A percentile compares a stretch with the other conserved stretches of the same genome.
phyloP scores from a whole-genome alignment of 1,140 invertebrate species.

The Cherax quadricarinatus region DNA sequence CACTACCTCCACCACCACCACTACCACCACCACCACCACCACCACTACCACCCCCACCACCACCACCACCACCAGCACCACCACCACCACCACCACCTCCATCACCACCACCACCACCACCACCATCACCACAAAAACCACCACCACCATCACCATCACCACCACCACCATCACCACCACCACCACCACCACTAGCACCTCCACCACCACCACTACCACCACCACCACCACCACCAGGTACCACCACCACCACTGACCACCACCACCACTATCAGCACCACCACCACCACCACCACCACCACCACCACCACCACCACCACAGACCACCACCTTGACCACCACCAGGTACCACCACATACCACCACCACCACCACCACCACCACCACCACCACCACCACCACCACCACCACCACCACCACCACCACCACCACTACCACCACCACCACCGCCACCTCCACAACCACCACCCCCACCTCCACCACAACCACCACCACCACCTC shows the following conservation, averaged over 20 bases:
- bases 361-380: too few relatives aligned
- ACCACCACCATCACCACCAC: conserved; percentile 1
- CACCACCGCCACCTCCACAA: not conserved
- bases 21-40: too few relatives aligned
- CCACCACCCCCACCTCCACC: not conserved
- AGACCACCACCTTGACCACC: too few relatives aligned
- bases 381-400: not conserved
- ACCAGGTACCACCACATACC: too few relatives aligned
- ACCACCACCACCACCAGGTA: not conserved
- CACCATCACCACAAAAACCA: not conserved
- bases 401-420: not conserved
- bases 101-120: conserved; percentile 20
- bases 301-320: too few relatives aligned
- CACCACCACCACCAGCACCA: not conserved
- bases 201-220: not conserved
- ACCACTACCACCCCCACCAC: not conserved
- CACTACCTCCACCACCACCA: too few relatives aligned
- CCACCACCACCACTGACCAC: not conserved
- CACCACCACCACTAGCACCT: too few relatives aligned
- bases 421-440: too few relatives aligned
- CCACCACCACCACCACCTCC: conserved; percentile 21
- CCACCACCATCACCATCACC: conserved; percentile 8
- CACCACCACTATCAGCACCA: too few relatives aligned
- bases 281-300: too few relatives aligned
- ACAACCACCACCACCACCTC: too few relatives aligned